Conservation (phyloP, 2,888 invertebrate genomes). For the Watsonalla binaria region DNA sequence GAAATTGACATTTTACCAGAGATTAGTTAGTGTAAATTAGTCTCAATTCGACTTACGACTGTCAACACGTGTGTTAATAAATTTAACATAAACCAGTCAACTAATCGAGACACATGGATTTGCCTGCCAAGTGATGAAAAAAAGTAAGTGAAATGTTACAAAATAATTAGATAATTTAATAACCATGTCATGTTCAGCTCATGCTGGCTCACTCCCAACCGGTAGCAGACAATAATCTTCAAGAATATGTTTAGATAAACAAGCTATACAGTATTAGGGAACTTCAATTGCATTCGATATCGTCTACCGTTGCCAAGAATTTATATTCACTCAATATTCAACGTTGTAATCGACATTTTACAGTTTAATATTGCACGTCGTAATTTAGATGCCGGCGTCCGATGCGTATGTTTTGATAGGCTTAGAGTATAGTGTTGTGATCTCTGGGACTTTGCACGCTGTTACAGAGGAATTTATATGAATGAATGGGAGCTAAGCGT, state of each 20-base stretch:
- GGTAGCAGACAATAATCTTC: slow-evolving; percentile 35
- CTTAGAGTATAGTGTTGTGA: slow-evolving; percentile 58
- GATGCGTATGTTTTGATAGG: slow-evolving; percentile 63
- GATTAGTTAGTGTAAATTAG: too few species aligned
- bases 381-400: slow-evolving; percentile 31
- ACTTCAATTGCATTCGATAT: slow-evolving; percentile 46
- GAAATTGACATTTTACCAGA: too few species aligned
- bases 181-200: slow-evolving; percentile 28
- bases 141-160: slow-evolving; percentile 13
- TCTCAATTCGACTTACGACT: neutral
- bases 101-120: neutral
- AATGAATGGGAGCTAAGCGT: slow-evolving; percentile 42
- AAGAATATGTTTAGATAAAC: slow-evolving; percentile 53
- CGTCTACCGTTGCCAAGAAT: slow-evolving; percentile 42
- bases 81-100: neutral
- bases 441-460: slow-evolving; percentile 45
- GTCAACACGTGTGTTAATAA: slow-evolving; percentile 4
- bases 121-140: neutral
- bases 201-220: slow-evolving; percentile 31
- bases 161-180: slow-evolving; percentile 14
- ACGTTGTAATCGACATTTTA: slow-evolving; percentile 31
- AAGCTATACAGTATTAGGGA: slow-evolving; percentile 45
- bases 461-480: slow-evolving; percentile 52
- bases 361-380: slow-evolving; percentile 34
- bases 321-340: slow-evolving; percentile 21